phyloP scores from a whole-genome alignment of 2,888 invertebrate genomes.

The Sepiola atlantica region DNA sequence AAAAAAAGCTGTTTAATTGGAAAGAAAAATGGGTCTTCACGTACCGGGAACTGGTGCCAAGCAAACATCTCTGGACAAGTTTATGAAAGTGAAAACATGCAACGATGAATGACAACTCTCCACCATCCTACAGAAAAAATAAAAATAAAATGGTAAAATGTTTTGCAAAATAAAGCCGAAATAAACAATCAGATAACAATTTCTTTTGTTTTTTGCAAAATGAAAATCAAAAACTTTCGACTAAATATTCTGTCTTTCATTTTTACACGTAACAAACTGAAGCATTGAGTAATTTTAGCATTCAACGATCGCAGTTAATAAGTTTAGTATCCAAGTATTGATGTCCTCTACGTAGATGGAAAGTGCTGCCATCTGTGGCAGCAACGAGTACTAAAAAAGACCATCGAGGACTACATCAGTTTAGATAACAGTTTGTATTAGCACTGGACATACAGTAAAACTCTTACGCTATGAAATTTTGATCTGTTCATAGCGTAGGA shows the following conservation, averaged over 20 bases:
- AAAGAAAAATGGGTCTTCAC: slow-evolving; percentile 46
- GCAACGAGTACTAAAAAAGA: too few species aligned
- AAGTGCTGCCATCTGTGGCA: too few species aligned
- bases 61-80: slow-evolving; percentile 65
- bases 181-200: background rate
- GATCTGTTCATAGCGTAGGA: too few species aligned
- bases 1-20: too few species aligned
- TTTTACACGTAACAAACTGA: background rate
- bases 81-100: slow-evolving; percentile 61
- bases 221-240: background rate
- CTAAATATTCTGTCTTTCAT: background rate
- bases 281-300: background rate
- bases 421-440: too few species aligned
- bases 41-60: slow-evolving; percentile 61
- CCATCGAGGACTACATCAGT: too few species aligned
- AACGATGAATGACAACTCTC: slow-evolving; percentile 68
- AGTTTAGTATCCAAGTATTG: too few species aligned
- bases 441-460: too few species aligned
- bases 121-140: slow-evolving; percentile 61
- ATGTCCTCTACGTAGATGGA: too few species aligned
- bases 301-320: too few species aligned
- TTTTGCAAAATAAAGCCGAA: background rate
- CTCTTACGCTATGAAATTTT: too few species aligned
- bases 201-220: background rate
- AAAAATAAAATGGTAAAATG: background rate